These are phyloP conservation scores for Forbesichthys papilliferus DNA, from an alignment of 2,113 vertebrate species.

Conservation along the genomic window DNA sequence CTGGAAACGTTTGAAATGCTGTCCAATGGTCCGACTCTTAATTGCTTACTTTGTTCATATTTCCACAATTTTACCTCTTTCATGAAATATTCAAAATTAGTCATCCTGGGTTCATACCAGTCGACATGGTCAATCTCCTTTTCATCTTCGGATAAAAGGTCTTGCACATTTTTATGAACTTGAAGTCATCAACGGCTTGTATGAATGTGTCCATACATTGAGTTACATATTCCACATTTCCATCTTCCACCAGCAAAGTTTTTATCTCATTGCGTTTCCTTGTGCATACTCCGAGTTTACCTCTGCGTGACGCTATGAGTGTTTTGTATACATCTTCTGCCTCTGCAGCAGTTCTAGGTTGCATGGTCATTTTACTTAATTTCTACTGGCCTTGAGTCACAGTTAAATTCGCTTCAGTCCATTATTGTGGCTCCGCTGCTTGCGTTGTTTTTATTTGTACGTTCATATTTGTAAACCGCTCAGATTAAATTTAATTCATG, in stretches of 20 bases:
- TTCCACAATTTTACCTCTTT: slow-evolving; percentile 15
- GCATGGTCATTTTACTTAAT: too few relatives aligned
- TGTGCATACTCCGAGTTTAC: too few relatives aligned
- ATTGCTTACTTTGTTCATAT: background rate
- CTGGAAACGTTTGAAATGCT: background rate
- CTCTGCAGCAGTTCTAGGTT: too few relatives aligned
- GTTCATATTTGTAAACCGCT: too few relatives aligned
- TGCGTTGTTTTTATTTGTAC: too few relatives aligned
- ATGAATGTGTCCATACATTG: background rate
- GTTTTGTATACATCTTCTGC: too few relatives aligned
- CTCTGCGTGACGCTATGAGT: too few relatives aligned
- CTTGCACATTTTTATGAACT: slow-evolving; percentile 6
- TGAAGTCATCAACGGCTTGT: slow-evolving; percentile 3
- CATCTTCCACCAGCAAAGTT: background rate
- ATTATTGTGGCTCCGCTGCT: too few relatives aligned
- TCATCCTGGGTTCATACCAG: slow-evolving; percentile 18
- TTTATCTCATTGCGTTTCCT: too few relatives aligned
- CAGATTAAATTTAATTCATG: too few relatives aligned
- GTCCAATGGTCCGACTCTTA: background rate
- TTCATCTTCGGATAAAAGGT: background rate
- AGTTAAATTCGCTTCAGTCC: too few relatives aligned
- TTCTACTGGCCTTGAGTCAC: too few relatives aligned
- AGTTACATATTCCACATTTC: slow-evolving; percentile 5
- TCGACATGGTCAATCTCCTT: slow-evolving; percentile 4
- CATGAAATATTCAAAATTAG: slow-evolving; percentile 13